Percentiles rank a stretch among this genome's conserved stretches.
These are phyloP conservation scores for Tapirus terrestris DNA, from an alignment of 2,113 vertebrate genomes.

Conservation along the genomic window DNA sequence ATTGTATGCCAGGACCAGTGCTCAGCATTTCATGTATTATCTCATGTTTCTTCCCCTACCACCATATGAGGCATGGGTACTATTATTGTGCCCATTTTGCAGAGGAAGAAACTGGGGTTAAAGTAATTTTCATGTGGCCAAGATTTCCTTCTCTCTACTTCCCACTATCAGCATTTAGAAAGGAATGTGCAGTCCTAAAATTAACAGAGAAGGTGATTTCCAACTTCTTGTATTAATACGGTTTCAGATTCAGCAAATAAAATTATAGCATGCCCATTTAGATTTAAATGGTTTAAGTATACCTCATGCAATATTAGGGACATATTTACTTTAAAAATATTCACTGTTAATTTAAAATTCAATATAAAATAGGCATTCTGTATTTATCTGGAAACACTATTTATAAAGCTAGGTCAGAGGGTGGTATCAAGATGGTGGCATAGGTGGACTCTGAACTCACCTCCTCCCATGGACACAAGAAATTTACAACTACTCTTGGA, in stretches of 20 bases:
- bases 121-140: neutral
- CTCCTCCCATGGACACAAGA: too few species aligned
- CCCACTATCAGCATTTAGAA: neutral
- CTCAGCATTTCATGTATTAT: neutral
- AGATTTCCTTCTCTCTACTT: neutral
- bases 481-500: too few species aligned
- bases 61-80: fast-evolving
- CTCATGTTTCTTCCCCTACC: too few species aligned
- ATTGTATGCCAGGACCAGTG: neutral
- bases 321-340: neutral
- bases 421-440: too few species aligned
- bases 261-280: neutral
- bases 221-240: neutral
- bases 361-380: slow-evolving; percentile 2
- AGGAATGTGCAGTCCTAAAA: neutral
- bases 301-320: neutral
- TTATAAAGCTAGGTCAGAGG: neutral
- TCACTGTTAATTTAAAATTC: slow-evolving; percentile 25
- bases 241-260: slow-evolving; percentile 3
- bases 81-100: neutral
- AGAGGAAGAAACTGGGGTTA: neutral
- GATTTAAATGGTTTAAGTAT: slow-evolving; percentile 8
- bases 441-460: too few species aligned
- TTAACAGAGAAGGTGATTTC: neutral
- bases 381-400: slow-evolving; percentile 21